Conservation (phyloP, 2,797 vertebrate genomes). For the Etheostoma perlongum region DNA sequence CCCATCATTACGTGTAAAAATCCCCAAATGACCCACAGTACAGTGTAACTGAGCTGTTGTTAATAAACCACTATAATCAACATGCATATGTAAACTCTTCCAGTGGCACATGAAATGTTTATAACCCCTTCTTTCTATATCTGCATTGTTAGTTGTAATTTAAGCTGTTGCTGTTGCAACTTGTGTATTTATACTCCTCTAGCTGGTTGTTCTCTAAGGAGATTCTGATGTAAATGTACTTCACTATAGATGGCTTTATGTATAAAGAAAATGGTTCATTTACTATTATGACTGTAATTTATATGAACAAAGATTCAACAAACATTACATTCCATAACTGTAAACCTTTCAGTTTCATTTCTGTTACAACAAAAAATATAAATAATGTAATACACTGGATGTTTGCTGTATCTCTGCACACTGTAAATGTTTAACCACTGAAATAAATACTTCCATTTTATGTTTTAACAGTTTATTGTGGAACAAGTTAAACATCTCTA, state of each 20-base stretch:
- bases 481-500: constrained; percentile 32
- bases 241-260: constrained; percentile 72
- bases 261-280: constrained; percentile 70
- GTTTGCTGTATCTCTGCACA: constrained; percentile 62
- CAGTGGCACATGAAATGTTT: constrained; percentile 74
- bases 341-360: constrained; percentile 43
- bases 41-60: constrained; percentile 60
- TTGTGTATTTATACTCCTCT: constrained; percentile 79
- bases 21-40: constrained; percentile 5
- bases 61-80: constrained; percentile 65
- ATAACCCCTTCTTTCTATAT: constrained; percentile 40
- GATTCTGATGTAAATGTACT: constrained; percentile 75
- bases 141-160: constrained; percentile 73
- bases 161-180: constrained; percentile 74
- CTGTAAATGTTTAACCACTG: constrained; percentile 79
- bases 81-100: constrained; percentile 49
- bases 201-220: constrained; percentile 79
- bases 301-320: constrained; percentile 63
- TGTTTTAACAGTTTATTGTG: constrained; percentile 45
- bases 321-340: constrained; percentile 28
- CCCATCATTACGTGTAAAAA: constrained; percentile 17
- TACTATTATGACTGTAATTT: constrained; percentile 72
- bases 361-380: constrained; percentile 47
- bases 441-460: constrained; percentile 75
- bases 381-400: constrained; percentile 68